phyloP scores from a whole-genome alignment of 1,140 invertebrate species.

The Aphelenchoides avenae region DNA sequence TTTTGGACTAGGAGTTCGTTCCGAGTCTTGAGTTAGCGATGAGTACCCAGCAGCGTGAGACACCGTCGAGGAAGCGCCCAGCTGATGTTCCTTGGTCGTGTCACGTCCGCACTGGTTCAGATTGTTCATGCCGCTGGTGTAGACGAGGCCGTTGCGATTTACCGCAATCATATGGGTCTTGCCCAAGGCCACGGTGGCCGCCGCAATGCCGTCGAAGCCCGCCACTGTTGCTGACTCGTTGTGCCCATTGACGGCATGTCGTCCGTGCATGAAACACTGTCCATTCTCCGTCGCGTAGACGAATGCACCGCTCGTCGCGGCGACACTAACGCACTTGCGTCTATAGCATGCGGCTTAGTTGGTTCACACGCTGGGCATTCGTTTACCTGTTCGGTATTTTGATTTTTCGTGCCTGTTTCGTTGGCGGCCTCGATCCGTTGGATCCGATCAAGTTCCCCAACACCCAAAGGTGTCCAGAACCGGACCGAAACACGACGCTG shows the following conservation, averaged over 20 bases:
- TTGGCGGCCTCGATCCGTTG: neutral
- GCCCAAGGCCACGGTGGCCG: constrained; percentile 80
- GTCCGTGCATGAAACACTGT: constrained; percentile 43
- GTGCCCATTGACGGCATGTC: constrained; percentile 33
- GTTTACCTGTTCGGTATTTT: constrained; percentile 43
- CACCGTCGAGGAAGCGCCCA: neutral
- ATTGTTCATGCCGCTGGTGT: constrained; percentile 94
- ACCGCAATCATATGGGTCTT: constrained; percentile 88
- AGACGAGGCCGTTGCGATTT: constrained; percentile 81
- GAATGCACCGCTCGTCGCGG: constrained; percentile 36
- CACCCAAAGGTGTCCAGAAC: constrained; percentile 49
- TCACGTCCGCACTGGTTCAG: constrained; percentile 93
- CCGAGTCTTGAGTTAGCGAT: too few relatives aligned
- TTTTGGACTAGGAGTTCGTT: too few relatives aligned
- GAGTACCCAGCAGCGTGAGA: too few relatives aligned
- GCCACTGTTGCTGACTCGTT: constrained; percentile 56
- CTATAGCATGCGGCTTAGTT: constrained; percentile 17
- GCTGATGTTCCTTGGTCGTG: constrained; percentile 19
- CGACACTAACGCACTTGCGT: constrained; percentile 32
- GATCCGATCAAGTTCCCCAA: constrained; percentile 26
- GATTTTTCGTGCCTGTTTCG: constrained; percentile 32
- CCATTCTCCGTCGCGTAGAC: constrained; percentile 50
- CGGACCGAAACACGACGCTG: constrained; percentile 48
- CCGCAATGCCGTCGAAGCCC: constrained; percentile 72
- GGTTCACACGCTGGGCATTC: too few relatives aligned